Base-by-base conservation (phyloP, 2,797 vertebrate genomes). In the Serranus cabrilla region DNA sequence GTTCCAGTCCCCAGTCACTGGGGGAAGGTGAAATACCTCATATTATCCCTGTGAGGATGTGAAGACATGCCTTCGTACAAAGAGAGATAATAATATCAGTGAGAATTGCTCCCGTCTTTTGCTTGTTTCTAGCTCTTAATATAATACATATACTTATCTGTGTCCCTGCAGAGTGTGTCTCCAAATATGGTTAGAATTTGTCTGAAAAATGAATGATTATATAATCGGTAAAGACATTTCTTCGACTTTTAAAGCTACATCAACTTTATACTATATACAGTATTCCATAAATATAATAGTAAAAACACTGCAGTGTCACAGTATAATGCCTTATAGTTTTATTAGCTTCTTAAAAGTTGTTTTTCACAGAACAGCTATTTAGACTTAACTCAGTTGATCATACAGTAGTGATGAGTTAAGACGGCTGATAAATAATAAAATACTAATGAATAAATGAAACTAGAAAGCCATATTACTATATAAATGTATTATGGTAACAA, bases 21-120 rank as follows among this genome's bases (percentile, higher is more conserved):
- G 10, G 34, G n/a, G n/a, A 81, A 52, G 25, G 58, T 61, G 52
- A 73, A 77, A 82, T 37, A 39, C 6, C 23, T 65, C 5, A 18
- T 13, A 31, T 67, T 64, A 42, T 39, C 4, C 18, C 52, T 62
- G 8, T 25, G 58, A 81, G 3, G 17, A 45, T 68, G 54, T 70
- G 34, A 50, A 51, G 40, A 40, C 10, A 14, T 37, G 21, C 6
- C 16, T 57, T 70, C 54, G 34, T 50, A n/a, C 17, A 59, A 7
- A 47, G 3, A 47, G 10, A 47, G 3, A 47, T 40, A 43, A 31
- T 56, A 11, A 64, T 64, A 66, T 65, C 25, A 61, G 17, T 46
- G 5, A 59, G 21, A 37, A 39, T 25, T 50, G 43, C 17, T 42
- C 40, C 27, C 8, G 43, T 3, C 13, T 42, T 50, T 6, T 37